Evolutionary conservation across 2,797 vertebrate genomes (phyloP).

Genomic region (Pipistrellus nathusii): DNA sequence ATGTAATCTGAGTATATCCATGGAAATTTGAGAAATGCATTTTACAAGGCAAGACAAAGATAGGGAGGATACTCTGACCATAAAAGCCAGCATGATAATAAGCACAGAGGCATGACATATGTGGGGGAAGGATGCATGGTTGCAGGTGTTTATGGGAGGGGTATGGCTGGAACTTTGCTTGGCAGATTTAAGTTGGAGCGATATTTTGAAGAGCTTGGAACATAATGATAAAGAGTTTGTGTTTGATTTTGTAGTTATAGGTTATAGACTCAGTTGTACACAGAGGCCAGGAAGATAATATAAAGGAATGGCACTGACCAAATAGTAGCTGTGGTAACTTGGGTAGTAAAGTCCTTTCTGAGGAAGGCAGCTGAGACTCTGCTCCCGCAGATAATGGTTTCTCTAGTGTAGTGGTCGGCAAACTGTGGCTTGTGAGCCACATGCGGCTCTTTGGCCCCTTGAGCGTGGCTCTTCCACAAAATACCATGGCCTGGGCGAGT

Average conservation of each 20-base stretch:
- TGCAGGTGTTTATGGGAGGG: neutral
- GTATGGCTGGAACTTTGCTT: neutral
- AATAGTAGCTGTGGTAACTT: neutral
- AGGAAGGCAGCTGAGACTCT: neutral
- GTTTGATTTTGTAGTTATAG: neutral
- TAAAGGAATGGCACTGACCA: neutral
- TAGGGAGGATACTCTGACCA: neutral
- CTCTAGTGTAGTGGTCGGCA: neutral
- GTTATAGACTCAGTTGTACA: neutral
- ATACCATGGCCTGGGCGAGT: too few relatives aligned
- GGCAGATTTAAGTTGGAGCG: neutral
- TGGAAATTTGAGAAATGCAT: neutral
- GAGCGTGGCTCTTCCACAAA: too few relatives aligned
- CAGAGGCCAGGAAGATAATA: neutral
- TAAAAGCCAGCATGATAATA: neutral
- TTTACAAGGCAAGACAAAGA: neutral
- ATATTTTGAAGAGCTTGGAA: neutral
- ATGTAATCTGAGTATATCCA: neutral
- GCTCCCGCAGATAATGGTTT: neutral
- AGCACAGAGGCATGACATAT: neutral
- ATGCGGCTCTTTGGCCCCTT: too few relatives aligned
- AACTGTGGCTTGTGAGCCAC: too few relatives aligned
- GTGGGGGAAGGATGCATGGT: neutral
- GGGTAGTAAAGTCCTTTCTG: neutral
- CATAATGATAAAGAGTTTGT: neutral